Evolutionary conservation across 1,140 invertebrate genomes (phyloP).

Genomic region (Zaprionus nigranus): DNA sequence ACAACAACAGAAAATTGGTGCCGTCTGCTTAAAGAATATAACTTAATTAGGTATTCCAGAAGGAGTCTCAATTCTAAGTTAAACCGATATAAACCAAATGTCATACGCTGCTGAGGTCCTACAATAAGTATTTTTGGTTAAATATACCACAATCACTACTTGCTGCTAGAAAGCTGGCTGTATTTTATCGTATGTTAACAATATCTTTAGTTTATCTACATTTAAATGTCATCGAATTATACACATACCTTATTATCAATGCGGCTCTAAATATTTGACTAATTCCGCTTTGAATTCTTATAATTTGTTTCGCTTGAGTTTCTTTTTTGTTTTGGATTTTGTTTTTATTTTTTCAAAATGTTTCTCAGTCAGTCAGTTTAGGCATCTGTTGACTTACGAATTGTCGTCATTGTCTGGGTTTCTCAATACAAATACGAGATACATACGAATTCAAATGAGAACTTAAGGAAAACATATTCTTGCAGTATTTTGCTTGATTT

Average conservation of each 20-base stretch:
- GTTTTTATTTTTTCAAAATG: conserved; percentile 21
- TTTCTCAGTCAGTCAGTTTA: conserved; percentile 73
- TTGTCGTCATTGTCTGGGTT: conserved; percentile 76
- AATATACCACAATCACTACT: conserved; percentile 74
- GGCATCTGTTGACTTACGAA: conserved; percentile 79
- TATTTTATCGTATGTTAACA: conserved; percentile 56
- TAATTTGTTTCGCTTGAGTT: conserved; percentile 21
- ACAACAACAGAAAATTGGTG: conserved; percentile 6
- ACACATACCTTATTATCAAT: conserved; percentile 57
- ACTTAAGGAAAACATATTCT: conserved; percentile 47
- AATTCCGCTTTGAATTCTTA: conserved; percentile 29
- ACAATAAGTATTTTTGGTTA: conserved; percentile 60
- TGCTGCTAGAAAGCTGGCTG: conserved; percentile 72
- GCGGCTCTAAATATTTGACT: conserved; percentile 66
- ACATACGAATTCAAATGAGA: conserved; percentile 32
- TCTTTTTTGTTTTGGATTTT: conserved; percentile 7
- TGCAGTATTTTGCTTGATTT: conserved; percentile 41
- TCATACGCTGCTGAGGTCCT: conserved; percentile 29
- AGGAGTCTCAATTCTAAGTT: not conserved
- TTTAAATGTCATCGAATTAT: conserved; percentile 57
- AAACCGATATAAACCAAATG: conserved; percentile 40
- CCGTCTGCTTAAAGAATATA: not conserved
- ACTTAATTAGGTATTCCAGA: not conserved
- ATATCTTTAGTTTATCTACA: conserved; percentile 70
- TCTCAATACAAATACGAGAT: conserved; percentile 49